Base-by-base conservation (phyloP, 2,888 invertebrate species). In the Tachina lurida region DNA sequence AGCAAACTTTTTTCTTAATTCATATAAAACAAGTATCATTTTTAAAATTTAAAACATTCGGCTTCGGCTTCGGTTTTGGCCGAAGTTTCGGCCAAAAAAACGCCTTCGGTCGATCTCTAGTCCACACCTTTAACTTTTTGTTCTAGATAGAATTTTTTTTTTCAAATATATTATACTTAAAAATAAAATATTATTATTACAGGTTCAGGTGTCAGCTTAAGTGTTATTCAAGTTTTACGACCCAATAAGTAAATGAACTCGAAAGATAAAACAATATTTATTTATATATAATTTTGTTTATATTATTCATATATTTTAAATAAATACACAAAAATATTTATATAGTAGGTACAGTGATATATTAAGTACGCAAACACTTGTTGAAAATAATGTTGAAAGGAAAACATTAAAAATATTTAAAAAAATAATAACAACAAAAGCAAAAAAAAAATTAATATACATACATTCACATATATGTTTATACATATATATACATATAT, bases 121-220 rank as follows among this genome's bases (percentile, higher is more conserved):
- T 52, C 49, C 68, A 77, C 68, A 52, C 68, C 67, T 58, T 31
- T 58, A 13, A 17, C 17, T 45, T 2, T 22, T 31, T 7, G 22
- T 74, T 15, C 2, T 12, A 52, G 74, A 22, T 31, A 1, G 7
- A 73, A 56, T 10, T 60, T 39, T 31, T 58, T 19, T 31, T 19
- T 43, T 81, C 15, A 74, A 68, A 68, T 68, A 60, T 67, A 60
- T 74, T 45, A 19, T 65, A 43, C 41, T 70, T 68, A 62, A 47
- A 70, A 71, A 49, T 63, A 83, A 77, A 31, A 7, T 31, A 31
- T 73, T 73, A 43, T 62, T 79, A 67, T 62, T 67, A 65, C 39
- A 52, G 63, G 77, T 83, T 86, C 82, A 86, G 71, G 82, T 79
- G 85, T 79, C 78, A 71, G 75, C 76, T 81, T 75, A 75, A 78